These are phyloP conservation scores for Drosophila pruinosa DNA, from an alignment of 1,140 invertebrate species.

Conservation along the genomic window DNA sequence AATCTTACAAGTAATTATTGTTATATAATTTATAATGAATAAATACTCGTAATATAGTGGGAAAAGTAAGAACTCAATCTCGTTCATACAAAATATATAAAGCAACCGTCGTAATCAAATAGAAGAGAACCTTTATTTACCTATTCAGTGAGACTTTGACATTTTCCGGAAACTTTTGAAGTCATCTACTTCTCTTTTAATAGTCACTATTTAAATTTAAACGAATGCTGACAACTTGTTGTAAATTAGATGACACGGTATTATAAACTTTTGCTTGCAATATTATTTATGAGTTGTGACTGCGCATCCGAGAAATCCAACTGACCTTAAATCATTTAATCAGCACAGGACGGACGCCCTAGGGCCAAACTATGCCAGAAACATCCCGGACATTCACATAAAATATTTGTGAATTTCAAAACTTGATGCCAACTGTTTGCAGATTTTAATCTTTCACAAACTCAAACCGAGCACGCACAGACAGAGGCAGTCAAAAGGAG, in stretches of 20 bases:
- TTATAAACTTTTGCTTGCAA: constrained; percentile 48
- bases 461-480: constrained; percentile 46
- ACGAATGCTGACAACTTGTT: neutral
- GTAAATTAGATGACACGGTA: constrained; percentile 1
- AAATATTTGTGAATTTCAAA: constrained; percentile 73
- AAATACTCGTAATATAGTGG: too few relatives aligned
- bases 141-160: too few relatives aligned
- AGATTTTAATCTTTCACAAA: constrained; percentile 81
- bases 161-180: neutral
- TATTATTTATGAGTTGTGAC: constrained; percentile 57
- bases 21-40: too few relatives aligned
- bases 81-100: too few relatives aligned
- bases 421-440: constrained; percentile 80
- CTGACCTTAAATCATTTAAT: constrained; percentile 80
- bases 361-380: constrained; percentile 27
- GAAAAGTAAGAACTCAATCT: too few relatives aligned
- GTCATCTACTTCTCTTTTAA: neutral
- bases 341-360: constrained; percentile 32
- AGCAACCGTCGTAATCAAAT: too few relatives aligned
- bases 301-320: constrained; percentile 41
- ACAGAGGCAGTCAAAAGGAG: neutral
- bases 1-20: too few relatives aligned
- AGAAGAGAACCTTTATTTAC: too few relatives aligned
- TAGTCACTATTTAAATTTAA: neutral
- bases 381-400: constrained; percentile 30